Percentiles rank a stretch among this genome's conserved stretches.
phyloP scores from a whole-genome alignment of 2,888 invertebrate genomes.

The Catocala sponsa region DNA sequence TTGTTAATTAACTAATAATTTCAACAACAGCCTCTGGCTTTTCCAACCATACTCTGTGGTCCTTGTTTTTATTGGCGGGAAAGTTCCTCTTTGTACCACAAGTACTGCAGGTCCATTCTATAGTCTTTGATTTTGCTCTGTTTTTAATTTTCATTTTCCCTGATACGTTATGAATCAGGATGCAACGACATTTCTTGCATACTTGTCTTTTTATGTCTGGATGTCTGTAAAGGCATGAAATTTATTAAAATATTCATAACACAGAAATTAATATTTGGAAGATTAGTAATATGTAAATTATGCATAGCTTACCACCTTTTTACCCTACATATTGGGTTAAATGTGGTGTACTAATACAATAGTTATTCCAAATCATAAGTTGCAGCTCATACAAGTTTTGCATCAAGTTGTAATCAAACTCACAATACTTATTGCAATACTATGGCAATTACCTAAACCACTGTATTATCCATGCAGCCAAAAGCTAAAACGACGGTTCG shows the following conservation, averaged over 20 bases:
- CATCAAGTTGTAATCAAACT: too few species aligned
- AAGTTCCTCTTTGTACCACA: slow-evolving; percentile 65
- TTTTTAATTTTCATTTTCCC: slow-evolving; percentile 82
- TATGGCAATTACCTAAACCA: too few species aligned
- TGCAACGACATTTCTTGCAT: slow-evolving; percentile 88
- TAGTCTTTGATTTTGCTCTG: slow-evolving; percentile 72
- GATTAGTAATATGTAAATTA: too few species aligned
- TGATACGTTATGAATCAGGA: slow-evolving; percentile 84
- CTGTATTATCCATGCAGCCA: too few species aligned
- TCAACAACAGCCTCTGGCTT: slow-evolving; percentile 83
- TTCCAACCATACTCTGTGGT: slow-evolving; percentile 86
- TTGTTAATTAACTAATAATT: slow-evolving; percentile 58
- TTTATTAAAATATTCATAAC: neutral
- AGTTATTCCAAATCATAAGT: too few species aligned
- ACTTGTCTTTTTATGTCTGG: slow-evolving; percentile 88
- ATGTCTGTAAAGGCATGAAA: slow-evolving; percentile 74
- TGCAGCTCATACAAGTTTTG: too few species aligned
- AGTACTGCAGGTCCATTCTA: slow-evolving; percentile 82
- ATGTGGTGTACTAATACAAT: too few species aligned
- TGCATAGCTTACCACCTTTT: too few species aligned
- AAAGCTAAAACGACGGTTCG: too few species aligned
- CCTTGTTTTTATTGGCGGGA: slow-evolving; percentile 64
- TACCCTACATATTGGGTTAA: too few species aligned
- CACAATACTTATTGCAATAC: too few species aligned
- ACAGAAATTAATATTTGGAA: too few species aligned